These are phyloP conservation scores for Sussaba pulchella DNA, from an alignment of 2,888 invertebrate species.

Conservation along the genomic window DNA sequence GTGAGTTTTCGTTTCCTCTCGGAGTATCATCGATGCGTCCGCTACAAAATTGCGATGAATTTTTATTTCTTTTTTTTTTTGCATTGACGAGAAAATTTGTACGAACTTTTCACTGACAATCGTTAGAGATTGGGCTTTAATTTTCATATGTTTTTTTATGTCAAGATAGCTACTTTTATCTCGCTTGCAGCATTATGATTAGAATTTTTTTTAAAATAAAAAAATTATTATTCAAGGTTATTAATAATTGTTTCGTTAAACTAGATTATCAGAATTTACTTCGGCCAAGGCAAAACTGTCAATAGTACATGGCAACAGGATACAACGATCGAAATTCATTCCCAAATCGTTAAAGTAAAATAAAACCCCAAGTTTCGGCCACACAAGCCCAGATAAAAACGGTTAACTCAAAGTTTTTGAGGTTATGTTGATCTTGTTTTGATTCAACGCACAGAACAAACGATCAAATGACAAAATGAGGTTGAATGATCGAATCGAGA, in stretches of 20 bases:
- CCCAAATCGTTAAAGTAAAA: not conserved
- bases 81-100: not conserved
- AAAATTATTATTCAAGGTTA: no score
- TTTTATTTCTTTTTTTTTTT: not conserved
- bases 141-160: no score
- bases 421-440: not conserved
- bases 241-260: no score
- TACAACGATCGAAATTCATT: not conserved
- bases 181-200: no score
- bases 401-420: not conserved
- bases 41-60: not conserved
- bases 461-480: not conserved
- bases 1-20: constrained; percentile 10
- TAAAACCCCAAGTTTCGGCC: not conserved
- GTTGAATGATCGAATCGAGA: not conserved
- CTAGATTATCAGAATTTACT: no score
- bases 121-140: no score
- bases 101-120: no score
- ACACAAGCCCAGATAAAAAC: not conserved
- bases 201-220: no score
- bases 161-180: no score
- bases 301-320: no score
- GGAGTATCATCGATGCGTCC: constrained; percentile 16
- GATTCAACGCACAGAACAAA: not conserved
- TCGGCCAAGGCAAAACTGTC: no score